Evolutionary conservation across 2,113 vertebrate genomes (phyloP), one percentile per base, ranked within the genome.

Genomic region (Cephalopholis sonnerati): DNA sequence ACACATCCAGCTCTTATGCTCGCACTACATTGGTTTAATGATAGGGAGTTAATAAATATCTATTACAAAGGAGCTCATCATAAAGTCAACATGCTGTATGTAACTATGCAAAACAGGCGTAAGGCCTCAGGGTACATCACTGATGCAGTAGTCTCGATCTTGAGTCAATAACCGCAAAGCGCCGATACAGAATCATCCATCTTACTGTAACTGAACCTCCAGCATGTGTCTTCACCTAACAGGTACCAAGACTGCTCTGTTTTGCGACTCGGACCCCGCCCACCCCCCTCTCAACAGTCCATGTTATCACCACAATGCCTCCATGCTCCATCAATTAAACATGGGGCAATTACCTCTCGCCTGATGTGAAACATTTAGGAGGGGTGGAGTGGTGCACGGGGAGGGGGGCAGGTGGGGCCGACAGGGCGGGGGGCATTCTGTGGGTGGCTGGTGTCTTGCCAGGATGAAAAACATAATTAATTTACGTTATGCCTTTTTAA

Each of bases 381-480:
- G 44, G 85, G 82, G 62, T 74, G 51, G 84, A 76, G 85, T 48
- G 74, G 57, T 62, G 65, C 64, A 81, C 25, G 25, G 81, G 76
- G 75, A 32, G 73, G 79, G 81, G 77, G 78, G 57, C 64, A 72
- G 72, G 74, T 74, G 58, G 85, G 77, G 67, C 48, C 10, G 3
- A 81, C 25, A 39, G 81, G 76, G 79, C 32, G 79, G 81, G 79
- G 79, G 78, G 57, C 20, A 27, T 74, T 84, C 81, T 75, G 67
- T 79, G 68, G 59, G 12, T 58, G 82, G 85, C 67, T 91, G 76
- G 74, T 89, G 68, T 87, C 75, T 88, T 91, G 88, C 87, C 84
- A 88, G 84, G 72, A 89, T 84, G 71, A 89, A 87, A 76, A 68
- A 68, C 81, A 94, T 94, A 57, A 91, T 93, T 93, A 84, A 93